These are phyloP conservation scores for Argyresthia goedartella DNA, from an alignment of 2,888 invertebrate species.

Conservation along the genomic window DNA sequence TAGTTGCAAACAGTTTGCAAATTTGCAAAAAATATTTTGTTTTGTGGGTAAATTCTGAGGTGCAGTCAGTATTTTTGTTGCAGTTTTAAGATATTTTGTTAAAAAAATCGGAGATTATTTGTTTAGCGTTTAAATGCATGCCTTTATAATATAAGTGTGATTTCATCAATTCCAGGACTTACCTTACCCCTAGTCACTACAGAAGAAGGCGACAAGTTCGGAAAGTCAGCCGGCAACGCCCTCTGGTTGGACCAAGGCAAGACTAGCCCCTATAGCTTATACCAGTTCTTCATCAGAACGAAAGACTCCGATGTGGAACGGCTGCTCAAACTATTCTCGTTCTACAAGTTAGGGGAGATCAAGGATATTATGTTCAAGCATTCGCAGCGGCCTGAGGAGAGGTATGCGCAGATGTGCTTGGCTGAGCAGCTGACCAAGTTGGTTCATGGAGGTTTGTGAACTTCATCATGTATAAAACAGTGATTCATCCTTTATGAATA, in stretches of 20 bases:
- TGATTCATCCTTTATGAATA: too few species aligned
- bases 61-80: too few species aligned
- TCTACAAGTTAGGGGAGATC: slow-evolving; percentile 79
- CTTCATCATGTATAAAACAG: too few species aligned
- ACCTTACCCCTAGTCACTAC: slow-evolving; percentile 93
- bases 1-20: too few species aligned
- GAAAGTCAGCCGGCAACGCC: slow-evolving; percentile 94
- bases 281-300: slow-evolving; percentile 92
- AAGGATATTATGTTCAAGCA: slow-evolving; percentile 81
- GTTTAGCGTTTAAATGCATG: too few species aligned
- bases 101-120: too few species aligned
- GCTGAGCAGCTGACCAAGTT: slow-evolving; percentile 89
- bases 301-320: slow-evolving; percentile 88
- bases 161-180: slow-evolving; percentile 78
- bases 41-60: too few species aligned
- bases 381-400: slow-evolving; percentile 78
- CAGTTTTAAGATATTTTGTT: too few species aligned
- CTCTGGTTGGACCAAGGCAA: slow-evolving; percentile 86
- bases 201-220: slow-evolving; percentile 94
- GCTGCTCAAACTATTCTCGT: slow-evolving; percentile 87
- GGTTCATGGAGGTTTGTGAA: slow-evolving; percentile 88
- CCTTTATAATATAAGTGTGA: too few species aligned
- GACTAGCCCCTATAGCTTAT: slow-evolving; percentile 90
- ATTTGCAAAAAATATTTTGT: too few species aligned
- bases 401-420: slow-evolving; percentile 85